Conservation (phyloP, 2,113 vertebrate genomes). For the Melanotaenia duboulayi region DNA sequence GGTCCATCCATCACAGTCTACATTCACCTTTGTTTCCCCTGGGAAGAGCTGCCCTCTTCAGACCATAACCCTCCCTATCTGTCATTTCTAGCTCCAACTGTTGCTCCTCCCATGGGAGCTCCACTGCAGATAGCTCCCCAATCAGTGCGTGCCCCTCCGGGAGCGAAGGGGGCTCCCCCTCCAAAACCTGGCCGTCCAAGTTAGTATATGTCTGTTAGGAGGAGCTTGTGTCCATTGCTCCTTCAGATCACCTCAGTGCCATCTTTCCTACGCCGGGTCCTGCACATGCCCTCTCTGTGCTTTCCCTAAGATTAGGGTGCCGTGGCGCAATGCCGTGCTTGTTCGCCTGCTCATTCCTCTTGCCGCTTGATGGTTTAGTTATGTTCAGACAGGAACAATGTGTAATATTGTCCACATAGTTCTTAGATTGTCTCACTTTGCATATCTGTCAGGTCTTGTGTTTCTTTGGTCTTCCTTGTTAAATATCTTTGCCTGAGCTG, state of each 20-base stretch:
- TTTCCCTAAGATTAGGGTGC: constrained; percentile 43
- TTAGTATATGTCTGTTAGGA: constrained; percentile 79
- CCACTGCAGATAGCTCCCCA: constrained; percentile 80
- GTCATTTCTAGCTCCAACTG: constrained; percentile 79
- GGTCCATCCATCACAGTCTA: constrained; percentile 60
- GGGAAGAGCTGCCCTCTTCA: constrained; percentile 24
- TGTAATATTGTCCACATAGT: constrained; percentile 40
- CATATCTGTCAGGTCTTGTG: constrained; percentile 16
- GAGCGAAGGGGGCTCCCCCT: constrained; percentile 79
- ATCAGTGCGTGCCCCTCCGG: constrained; percentile 78
- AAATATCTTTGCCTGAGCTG: constrained; percentile 62
- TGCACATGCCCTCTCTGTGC: constrained; percentile 50
- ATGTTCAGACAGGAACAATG: constrained; percentile 25
- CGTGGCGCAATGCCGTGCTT: constrained; percentile 52
- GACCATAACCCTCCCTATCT: constrained; percentile 72
- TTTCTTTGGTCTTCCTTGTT: constrained; percentile 40
- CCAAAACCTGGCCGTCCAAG: constrained; percentile 79
- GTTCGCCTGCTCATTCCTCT: constrained; percentile 47
- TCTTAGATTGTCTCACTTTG: constrained; percentile 30
- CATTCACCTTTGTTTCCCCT: constrained; percentile 49
- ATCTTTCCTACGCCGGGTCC: constrained; percentile 4
- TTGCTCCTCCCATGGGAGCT: constrained; percentile 66
- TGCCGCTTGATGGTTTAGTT: constrained; percentile 55
- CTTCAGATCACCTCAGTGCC: constrained; percentile 36
- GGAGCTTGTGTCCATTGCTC: constrained; percentile 62